Conservation (phyloP, 2,113 vertebrate genomes). For the Peucedramus taeniatus region DNA sequence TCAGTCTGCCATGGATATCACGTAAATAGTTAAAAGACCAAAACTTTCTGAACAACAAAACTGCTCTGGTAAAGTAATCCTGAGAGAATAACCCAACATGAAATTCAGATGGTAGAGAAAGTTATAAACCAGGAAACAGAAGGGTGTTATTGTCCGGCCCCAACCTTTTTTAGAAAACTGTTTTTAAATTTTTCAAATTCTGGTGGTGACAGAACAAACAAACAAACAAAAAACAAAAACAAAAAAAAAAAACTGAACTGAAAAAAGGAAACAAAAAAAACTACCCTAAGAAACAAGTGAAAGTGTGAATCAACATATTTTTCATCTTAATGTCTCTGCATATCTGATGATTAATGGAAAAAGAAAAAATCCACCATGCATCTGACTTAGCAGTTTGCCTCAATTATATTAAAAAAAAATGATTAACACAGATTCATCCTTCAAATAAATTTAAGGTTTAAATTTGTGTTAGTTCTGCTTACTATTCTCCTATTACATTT, state of each 20-base stretch:
- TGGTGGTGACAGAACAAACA: not conserved
- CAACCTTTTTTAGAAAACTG: not conserved
- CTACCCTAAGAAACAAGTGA: not conserved
- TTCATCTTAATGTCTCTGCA: not conserved
- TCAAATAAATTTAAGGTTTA: not conserved
- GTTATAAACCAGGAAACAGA: not conserved
- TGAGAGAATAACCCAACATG: not conserved
- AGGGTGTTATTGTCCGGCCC: not conserved
- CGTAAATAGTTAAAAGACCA: not conserved
- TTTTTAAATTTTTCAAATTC: not conserved
- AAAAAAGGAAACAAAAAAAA: not conserved
- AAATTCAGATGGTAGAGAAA: not conserved
- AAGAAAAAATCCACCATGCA: not conserved
- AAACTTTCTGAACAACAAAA: not conserved
- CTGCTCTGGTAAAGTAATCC: not conserved
- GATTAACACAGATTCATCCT: not conserved
- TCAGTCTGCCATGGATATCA: not conserved
- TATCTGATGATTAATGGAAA: not conserved
- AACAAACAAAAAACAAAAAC: not conserved
- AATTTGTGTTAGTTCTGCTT: not conserved
- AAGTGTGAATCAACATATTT: not conserved
- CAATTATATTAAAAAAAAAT: not conserved
- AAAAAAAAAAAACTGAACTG: not conserved
- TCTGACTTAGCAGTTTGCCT: not conserved
- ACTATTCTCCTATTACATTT: not conserved